Base-by-base conservation (phyloP, 1,140 invertebrate species). In the Bombus confusus region DNA sequence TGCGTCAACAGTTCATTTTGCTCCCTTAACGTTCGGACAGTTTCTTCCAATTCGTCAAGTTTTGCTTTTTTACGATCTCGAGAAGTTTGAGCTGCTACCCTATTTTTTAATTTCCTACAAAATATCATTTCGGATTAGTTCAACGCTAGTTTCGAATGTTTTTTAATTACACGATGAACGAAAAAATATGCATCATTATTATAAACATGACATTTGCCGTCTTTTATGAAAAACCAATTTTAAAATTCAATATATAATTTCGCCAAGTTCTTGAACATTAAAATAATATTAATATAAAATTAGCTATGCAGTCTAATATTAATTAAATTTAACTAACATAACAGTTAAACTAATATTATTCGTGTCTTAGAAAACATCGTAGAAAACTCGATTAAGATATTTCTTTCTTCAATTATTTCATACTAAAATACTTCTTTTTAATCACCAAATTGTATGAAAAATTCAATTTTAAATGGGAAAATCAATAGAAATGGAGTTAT, bases 21-120 rank as follows among this genome's bases (percentile, higher is more conserved):
- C 57, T 97, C 96, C 83, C 96, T 96, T n/a, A 98, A 93, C 41
- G 95, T 92, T 85, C 96, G 95, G 13, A 98, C 96, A 66, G 96
- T 96, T 25, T 95, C 94, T 95, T 99, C 98, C 94, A 99, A 96
- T 90, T 98, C 97, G 85, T 98, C 97, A 96, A 99, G 97, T 93
- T 97, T 97, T 0, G 98, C 98, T 94, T 99, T 99, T 93, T 99
- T 99, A n/a, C 98, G 96, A 94, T 99, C 99, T 77, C 99, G 96
- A 1, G 99, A 99, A 66, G 98, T 99, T 94, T 99, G 99, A n/a
- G 99, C 99, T 62, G 99, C 99, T 28, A 99, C 98, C 91, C 99
- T 96, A 94, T 99, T 99, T 94, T 99, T 99, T 88, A 99, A 93
- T 96, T 99, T 99, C 94, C 99, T 99, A 93, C 77, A 95, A 95